Evolutionary conservation across 2,113 vertebrate species (phyloP).

Genomic region (Entelurus aequoreus): DNA sequence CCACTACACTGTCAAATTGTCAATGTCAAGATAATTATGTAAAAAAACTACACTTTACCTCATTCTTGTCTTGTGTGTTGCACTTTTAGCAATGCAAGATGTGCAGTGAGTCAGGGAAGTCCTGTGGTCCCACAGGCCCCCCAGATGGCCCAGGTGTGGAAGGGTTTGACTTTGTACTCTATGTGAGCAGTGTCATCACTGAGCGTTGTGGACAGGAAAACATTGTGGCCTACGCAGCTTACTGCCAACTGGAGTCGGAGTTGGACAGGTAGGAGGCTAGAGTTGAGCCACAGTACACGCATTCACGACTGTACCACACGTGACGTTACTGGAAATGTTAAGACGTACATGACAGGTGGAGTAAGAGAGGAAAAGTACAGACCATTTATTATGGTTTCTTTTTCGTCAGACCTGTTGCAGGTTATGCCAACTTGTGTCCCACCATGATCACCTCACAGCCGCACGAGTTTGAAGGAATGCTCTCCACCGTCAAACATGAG

Average conservation of each 20-base stretch:
- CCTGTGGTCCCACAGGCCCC: conserved; percentile 71
- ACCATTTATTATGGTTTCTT: background rate
- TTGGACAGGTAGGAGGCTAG: conserved; percentile 79
- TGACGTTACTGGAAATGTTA: no score
- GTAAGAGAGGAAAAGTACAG: no score
- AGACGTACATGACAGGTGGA: no score
- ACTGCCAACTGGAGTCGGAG: conserved; percentile 93
- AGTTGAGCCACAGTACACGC: background rate
- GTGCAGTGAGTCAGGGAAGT: conserved; percentile 78
- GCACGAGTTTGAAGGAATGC: conserved; percentile 92
- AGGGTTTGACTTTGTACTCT: conserved; percentile 91
- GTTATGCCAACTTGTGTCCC: conserved; percentile 96
- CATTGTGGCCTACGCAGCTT: conserved; percentile 95
- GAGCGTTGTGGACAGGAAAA: conserved; percentile 93
- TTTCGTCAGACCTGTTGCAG: conserved; percentile 84
- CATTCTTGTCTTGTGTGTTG: background rate
- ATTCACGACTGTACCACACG: background rate
- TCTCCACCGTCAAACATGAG: conserved; percentile 97
- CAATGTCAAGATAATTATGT: background rate
- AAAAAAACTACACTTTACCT: background rate
- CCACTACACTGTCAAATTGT: no score
- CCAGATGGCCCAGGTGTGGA: conserved; percentile 80
- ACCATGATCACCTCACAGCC: conserved; percentile 92
- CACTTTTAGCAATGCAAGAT: conserved; percentile 83
- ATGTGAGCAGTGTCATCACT: conserved; percentile 89